phyloP scores from a whole-genome alignment of 2,797 vertebrate species.

The Schizothorax lantsangensis region DNA sequence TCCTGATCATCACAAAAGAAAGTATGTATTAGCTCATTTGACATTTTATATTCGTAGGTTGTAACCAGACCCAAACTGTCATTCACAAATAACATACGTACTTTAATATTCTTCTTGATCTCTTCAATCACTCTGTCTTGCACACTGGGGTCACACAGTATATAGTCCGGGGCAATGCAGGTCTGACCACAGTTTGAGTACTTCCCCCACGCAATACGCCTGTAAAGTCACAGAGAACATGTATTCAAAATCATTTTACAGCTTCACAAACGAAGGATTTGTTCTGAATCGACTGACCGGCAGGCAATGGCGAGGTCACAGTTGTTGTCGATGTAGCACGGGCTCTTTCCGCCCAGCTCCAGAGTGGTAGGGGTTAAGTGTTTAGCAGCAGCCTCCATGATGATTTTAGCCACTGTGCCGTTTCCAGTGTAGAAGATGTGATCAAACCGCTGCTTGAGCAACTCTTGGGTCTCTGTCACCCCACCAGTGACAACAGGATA shows the following conservation, averaged over 20 bases:
- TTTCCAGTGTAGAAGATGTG: conserved; percentile 93
- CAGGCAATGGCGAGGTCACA: conserved; percentile 87
- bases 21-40: neutral
- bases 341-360: conserved; percentile 93
- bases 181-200: conserved; percentile 93
- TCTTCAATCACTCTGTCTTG: conserved; percentile 85
- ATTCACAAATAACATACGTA: conserved; percentile 54
- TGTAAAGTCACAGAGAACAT: conserved; percentile 59
- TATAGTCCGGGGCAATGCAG: conserved; percentile 93
- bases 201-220: conserved; percentile 92
- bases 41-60: neutral
- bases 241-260: neutral
- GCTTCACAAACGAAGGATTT: neutral
- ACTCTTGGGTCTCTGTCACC: conserved; percentile 85
- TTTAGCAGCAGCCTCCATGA: conserved; percentile 89
- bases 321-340: conserved; percentile 91
- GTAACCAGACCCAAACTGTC: neutral
- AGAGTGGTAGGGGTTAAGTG: conserved; percentile 90
- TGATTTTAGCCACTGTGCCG: conserved; percentile 79
- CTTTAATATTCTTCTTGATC: conserved; percentile 83
- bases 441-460: conserved; percentile 89
- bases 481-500: conserved; percentile 87
- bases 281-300: conserved; percentile 75
- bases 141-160: conserved; percentile 88
- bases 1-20: conserved; percentile 75